Base-by-base conservation (phyloP, 2,113 vertebrate species). In the Prietella phreatophila region DNA sequence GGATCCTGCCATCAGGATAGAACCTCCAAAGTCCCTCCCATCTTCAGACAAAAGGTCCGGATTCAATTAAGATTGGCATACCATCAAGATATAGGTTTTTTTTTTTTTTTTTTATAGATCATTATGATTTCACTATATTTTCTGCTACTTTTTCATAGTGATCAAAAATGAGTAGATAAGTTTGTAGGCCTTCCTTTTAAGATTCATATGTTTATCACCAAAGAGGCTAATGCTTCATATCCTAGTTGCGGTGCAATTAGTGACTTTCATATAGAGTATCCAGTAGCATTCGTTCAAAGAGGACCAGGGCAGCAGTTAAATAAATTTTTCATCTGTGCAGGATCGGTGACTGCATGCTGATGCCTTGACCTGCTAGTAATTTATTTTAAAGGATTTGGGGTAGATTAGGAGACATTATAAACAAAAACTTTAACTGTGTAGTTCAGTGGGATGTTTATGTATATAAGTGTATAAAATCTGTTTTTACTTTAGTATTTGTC, bases 1-100 rank as follows among this genome's bases (percentile, higher is more conserved):
- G 98, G 98, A 99, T 88, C 98, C 98, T 1, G 91, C 97, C 33
- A 99, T 99, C 92, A 96, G 98, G 94, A 99, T 99, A 96, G 98
- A 99, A 75, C 98, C 98, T 85, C 98, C 98, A 11, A 99, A 99
- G 67, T 96, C 95, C 47, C 96, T 99, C 30, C 98, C 98, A 0
- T 98, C 98, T 0, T 97, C 98, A 0, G 98, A 99, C 91, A 99
- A 99, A 95, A 98, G 98, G 98, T 99, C 90, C 2, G 5, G 20
- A 39, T 39, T 60, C 15, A 0, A 61, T 25, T 39, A 82, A 60
- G 19, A 56, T 58, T 33, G 10, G n/a, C n/a, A 58, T 58, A 7
- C 6, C 47, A n/a, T 79, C 47, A 19, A 50, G 10, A 1, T 50
- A 50, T 50, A 10, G 10, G 8, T 60, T 6, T 2, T 3, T 4